Percentiles rank a stretch among this genome's conserved stretches.
phyloP scores from a whole-genome alignment of 2,113 vertebrate genomes.

The Saguinus imperator region DNA sequence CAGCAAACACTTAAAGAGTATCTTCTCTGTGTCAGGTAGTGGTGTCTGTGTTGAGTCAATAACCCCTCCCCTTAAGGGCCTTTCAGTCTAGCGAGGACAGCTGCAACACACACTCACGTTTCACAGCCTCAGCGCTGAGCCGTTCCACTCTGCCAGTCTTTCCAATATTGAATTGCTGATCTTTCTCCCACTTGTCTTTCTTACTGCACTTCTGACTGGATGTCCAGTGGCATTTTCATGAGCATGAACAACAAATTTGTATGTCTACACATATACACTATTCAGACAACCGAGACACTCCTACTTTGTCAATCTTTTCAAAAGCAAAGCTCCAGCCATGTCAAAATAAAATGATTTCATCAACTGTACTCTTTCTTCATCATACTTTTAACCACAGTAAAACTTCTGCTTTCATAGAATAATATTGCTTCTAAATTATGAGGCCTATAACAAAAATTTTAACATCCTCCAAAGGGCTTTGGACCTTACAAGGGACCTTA shows the following conservation, averaged over 20 bases:
- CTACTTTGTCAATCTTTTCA: background rate
- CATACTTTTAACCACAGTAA: background rate
- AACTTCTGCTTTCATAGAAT: background rate
- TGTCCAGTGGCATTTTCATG: background rate
- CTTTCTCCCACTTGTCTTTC: background rate
- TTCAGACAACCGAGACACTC: background rate
- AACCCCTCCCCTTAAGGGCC: background rate
- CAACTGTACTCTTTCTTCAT: background rate
- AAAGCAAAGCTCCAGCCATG: conserved; percentile 6
- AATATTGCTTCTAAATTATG: conserved; percentile 6
- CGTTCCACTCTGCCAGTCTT: background rate
- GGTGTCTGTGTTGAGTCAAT: too few relatives aligned
- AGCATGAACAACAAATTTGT: background rate
- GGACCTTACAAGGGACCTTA: background rate
- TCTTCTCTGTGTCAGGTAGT: too few relatives aligned
- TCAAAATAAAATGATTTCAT: background rate
- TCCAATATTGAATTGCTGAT: background rate
- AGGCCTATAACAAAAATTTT: background rate
- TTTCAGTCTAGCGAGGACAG: background rate
- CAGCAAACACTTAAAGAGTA: too few relatives aligned
- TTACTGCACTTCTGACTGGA: background rate
- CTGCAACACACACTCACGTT: background rate
- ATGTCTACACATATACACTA: background rate
- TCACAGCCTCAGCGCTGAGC: background rate
- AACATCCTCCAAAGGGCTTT: background rate